These are phyloP conservation scores for Scopus umbretta DNA, from an alignment of 2,113 vertebrate genomes.

Conservation along the genomic window DNA sequence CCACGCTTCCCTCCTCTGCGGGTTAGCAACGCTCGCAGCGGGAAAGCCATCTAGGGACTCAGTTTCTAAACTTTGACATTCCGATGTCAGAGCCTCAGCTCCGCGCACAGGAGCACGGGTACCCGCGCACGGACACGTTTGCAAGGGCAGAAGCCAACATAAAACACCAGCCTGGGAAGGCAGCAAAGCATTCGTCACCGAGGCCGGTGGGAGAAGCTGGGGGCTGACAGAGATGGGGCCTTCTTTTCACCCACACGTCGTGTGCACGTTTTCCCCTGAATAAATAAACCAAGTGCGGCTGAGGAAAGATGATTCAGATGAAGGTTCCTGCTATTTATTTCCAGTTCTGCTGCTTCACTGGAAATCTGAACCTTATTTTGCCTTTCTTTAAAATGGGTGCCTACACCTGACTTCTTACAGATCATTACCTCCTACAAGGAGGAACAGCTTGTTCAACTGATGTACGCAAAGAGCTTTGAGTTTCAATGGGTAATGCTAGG, in stretches of 20 bases:
- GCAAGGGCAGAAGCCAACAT: not conserved
- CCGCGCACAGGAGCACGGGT: rapidly evolving
- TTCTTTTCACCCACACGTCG: rapidly evolving
- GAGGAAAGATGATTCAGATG: not conserved
- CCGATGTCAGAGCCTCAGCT: rapidly evolving
- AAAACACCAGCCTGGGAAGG: not conserved
- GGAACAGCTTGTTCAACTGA: not conserved
- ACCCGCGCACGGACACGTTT: rapidly evolving
- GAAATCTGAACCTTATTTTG: not conserved
- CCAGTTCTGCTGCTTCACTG: not conserved
- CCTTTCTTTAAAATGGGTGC: not conserved
- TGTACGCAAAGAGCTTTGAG: not conserved
- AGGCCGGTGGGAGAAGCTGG: not conserved
- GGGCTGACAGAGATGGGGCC: not conserved
- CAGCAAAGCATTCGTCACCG: rapidly evolving
- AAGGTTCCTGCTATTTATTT: not conserved
- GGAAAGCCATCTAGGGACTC: not conserved
- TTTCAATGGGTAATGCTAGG: not conserved
- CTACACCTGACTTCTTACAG: not conserved
- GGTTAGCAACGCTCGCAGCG: rapidly evolving
- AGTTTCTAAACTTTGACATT: not conserved
- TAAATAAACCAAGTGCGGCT: not conserved
- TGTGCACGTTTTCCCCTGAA: not conserved
- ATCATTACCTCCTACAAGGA: not conserved
- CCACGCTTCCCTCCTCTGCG: rapidly evolving